Conservation (phyloP, 2,797 vertebrate species). For the Etheostoma nigrum region DNA sequence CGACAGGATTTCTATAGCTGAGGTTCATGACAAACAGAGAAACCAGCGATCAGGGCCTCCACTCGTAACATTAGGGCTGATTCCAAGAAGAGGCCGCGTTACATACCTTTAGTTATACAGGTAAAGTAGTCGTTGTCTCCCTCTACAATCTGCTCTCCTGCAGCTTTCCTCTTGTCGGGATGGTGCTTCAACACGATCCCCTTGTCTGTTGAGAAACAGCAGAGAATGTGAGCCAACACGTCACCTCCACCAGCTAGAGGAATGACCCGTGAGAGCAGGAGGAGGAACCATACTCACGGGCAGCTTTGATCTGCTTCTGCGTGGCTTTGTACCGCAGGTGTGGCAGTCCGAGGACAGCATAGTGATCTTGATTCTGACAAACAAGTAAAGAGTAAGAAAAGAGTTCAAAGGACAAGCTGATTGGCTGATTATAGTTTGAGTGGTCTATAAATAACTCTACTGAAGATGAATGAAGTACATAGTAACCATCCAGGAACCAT, state of each 20-base stretch:
- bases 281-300: slow-evolving; percentile 90
- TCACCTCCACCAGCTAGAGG: background rate
- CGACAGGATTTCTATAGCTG: slow-evolving; percentile 95
- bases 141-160: slow-evolving; percentile 96
- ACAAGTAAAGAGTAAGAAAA: background rate
- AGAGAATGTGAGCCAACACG: rapidly evolving
- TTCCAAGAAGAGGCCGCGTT: rapidly evolving
- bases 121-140: slow-evolving; percentile 95
- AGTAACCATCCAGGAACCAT: too few species aligned
- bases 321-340: slow-evolving; percentile 95
- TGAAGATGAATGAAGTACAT: too few species aligned
- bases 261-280: rapidly evolving
- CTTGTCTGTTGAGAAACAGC: slow-evolving; percentile 88
- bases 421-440: background rate
- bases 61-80: rapidly evolving
- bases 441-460: background rate
- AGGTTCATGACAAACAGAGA: background rate
- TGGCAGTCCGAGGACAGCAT: slow-evolving; percentile 93
- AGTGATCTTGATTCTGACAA: slow-evolving; percentile 97
- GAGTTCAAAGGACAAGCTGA: background rate
- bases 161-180: slow-evolving; percentile 98
- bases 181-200: slow-evolving; percentile 98
- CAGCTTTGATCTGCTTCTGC: slow-evolving; percentile 98
- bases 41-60: rapidly evolving
- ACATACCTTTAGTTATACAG: slow-evolving; percentile 87